phyloP scores from a whole-genome alignment of 2,888 invertebrate genomes.

The Lasioglossum oenotherae region DNA sequence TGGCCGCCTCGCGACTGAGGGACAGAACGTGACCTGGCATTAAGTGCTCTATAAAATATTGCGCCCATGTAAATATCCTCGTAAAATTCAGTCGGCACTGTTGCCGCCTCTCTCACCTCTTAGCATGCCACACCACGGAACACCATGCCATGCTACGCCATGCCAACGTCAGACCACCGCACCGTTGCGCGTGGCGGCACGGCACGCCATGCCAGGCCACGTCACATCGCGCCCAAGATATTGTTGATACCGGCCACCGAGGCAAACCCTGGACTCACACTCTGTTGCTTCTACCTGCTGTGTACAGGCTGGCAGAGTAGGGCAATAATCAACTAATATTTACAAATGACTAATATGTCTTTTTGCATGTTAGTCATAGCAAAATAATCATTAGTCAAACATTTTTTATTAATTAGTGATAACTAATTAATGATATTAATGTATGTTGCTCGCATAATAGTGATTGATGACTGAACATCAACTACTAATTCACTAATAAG shows the following conservation, averaged over 20 bases:
- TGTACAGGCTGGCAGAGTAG: conserved; percentile 4
- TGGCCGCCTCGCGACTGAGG: conserved; percentile 69
- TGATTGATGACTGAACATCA: too few relatives aligned
- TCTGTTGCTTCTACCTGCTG: conserved; percentile 16
- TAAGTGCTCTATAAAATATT: conserved; percentile 83
- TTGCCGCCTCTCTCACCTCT: conserved; percentile 45
- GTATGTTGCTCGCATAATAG: too few relatives aligned
- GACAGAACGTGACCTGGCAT: conserved; percentile 83
- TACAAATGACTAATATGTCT: too few relatives aligned
- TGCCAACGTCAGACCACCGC: not conserved
- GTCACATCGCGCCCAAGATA: conserved; percentile 25
- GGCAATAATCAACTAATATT: too few relatives aligned
- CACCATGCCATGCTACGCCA: not conserved
- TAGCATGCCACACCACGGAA: conserved; percentile 22
- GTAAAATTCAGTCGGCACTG: conserved; percentile 78
- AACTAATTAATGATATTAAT: too few relatives aligned
- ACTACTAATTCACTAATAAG: too few relatives aligned
- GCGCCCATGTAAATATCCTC: conserved; percentile 82
- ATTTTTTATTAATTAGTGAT: too few relatives aligned
- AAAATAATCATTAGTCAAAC: too few relatives aligned
- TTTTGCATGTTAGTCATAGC: too few relatives aligned
- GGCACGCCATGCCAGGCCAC: not conserved
- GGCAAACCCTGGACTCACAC: conserved; percentile 63
- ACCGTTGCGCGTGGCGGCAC: not conserved
- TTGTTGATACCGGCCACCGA: conserved; percentile 25